Conservation (phyloP, 2,888 invertebrate species). For the Nowickia ferox region DNA sequence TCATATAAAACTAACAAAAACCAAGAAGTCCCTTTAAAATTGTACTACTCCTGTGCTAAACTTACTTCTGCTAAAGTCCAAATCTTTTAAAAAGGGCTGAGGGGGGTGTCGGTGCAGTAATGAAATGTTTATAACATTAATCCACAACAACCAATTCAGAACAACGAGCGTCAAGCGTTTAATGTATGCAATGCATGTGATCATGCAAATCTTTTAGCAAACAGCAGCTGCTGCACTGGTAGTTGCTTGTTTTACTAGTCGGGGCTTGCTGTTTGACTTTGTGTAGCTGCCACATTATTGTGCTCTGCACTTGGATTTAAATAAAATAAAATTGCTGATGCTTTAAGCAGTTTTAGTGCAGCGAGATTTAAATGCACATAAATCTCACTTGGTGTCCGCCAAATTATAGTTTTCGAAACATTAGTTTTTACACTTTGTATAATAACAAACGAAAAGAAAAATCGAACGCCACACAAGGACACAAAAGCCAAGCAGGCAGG, state of each 20-base stretch:
- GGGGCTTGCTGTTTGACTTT: constrained; percentile 1
- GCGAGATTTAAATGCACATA: constrained; percentile 78
- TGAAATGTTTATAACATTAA: constrained; percentile 52
- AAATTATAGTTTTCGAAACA: constrained; percentile 83
- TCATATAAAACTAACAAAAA: no score
- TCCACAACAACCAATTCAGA: constrained; percentile 29
- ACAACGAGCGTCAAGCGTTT: constrained; percentile 30
- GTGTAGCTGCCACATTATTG: constrained; percentile 27
- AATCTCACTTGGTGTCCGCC: constrained; percentile 83
- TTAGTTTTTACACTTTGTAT: constrained; percentile 81
- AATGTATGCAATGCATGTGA: constrained; percentile 49
- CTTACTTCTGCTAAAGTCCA: background rate
- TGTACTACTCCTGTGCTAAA: constrained; percentile 26
- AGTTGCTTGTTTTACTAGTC: constrained; percentile 37
- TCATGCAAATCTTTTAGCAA: constrained; percentile 63
- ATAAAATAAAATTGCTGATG: constrained; percentile 66
- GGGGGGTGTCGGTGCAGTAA: constrained; percentile 9
- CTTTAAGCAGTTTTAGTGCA: constrained; percentile 71
- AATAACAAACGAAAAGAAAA: constrained; percentile 46
- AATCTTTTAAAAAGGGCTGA: constrained; percentile 14
- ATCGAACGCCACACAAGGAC: constrained; percentile 72
- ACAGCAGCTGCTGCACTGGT: constrained; percentile 48
- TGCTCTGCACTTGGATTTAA: constrained; percentile 57
- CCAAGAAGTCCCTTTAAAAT: background rate
- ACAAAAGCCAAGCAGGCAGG: constrained; percentile 19